phyloP scores from a whole-genome alignment of 2,797 vertebrate species.

The Acanthiza pusilla region DNA sequence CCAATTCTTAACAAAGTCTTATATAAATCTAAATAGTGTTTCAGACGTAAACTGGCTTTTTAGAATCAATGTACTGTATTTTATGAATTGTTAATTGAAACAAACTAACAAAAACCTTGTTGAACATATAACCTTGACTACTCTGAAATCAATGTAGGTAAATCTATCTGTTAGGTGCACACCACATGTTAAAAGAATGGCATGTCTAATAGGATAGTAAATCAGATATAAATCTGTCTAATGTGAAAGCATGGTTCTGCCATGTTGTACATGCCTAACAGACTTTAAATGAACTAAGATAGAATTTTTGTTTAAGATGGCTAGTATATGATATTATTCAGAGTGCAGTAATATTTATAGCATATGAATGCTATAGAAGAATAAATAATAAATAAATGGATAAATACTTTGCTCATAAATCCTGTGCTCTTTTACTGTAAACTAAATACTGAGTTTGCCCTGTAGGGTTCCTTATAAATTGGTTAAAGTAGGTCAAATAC shows the following conservation, averaged over 20 bases:
- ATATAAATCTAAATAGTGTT: background rate
- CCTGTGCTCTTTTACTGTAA: background rate
- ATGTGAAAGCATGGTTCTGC: background rate
- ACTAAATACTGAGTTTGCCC: background rate
- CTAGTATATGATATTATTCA: background rate
- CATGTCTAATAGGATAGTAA: background rate
- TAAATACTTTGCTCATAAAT: background rate
- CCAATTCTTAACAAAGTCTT: background rate
- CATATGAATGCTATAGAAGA: background rate
- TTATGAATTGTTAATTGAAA: background rate
- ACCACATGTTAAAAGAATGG: background rate
- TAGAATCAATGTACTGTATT: background rate
- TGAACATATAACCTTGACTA: background rate
- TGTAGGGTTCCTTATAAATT: background rate
- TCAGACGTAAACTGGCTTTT: background rate
- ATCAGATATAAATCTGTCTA: background rate
- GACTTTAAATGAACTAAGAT: background rate
- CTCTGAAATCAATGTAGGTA: background rate
- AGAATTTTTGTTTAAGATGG: background rate
- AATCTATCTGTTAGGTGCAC: background rate
- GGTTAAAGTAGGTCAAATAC: background rate
- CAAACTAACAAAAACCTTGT: background rate
- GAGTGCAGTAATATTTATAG: background rate
- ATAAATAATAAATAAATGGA: background rate
- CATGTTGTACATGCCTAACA: rapidly evolving